A percentile compares a stretch with the other conserved stretches of the same genome.
These are phyloP conservation scores for Ylistrum balloti DNA, from an alignment of 1,140 invertebrate genomes.

Conservation along the genomic window DNA sequence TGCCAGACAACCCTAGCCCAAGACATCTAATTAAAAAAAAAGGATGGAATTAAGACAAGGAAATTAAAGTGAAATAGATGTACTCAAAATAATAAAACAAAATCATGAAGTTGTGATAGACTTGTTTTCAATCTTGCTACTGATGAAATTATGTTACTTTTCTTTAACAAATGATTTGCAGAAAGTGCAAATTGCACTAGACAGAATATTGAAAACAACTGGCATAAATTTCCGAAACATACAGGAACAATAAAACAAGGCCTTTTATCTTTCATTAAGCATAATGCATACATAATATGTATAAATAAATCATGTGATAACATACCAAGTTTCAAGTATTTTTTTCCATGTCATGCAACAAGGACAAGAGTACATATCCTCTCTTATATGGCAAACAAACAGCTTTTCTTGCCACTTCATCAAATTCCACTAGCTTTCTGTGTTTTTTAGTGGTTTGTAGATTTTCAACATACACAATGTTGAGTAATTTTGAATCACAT, in stretches of 20 bases:
- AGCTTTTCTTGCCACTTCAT: conserved; percentile 48
- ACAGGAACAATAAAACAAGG: too few relatives aligned
- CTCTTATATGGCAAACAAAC: conserved; percentile 50
- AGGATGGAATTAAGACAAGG: too few relatives aligned
- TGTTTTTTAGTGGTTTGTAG: neutral
- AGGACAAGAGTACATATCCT: conserved; percentile 55
- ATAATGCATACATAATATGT: neutral
- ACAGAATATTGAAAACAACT: too few relatives aligned
- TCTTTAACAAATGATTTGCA: too few relatives aligned
- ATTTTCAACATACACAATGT: conserved; percentile 46
- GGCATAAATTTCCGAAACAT: too few relatives aligned
- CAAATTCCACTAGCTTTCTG: conserved; percentile 34
- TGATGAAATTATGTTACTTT: too few relatives aligned
- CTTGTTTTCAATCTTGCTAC: too few relatives aligned
- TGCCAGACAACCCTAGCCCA: neutral
- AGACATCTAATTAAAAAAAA: neutral
- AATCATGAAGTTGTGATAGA: too few relatives aligned
- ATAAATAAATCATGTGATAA: neutral
- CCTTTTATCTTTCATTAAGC: too few relatives aligned
- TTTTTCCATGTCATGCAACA: conserved; percentile 57
- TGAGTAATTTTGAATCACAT: conserved; percentile 56
- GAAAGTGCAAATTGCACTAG: too few relatives aligned
- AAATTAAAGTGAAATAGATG: too few relatives aligned
- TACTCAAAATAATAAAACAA: too few relatives aligned
- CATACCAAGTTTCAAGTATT: neutral